Evolutionary conservation across 2,797 vertebrate genomes (phyloP).

Genomic region (Danio aesculapii): DNA sequence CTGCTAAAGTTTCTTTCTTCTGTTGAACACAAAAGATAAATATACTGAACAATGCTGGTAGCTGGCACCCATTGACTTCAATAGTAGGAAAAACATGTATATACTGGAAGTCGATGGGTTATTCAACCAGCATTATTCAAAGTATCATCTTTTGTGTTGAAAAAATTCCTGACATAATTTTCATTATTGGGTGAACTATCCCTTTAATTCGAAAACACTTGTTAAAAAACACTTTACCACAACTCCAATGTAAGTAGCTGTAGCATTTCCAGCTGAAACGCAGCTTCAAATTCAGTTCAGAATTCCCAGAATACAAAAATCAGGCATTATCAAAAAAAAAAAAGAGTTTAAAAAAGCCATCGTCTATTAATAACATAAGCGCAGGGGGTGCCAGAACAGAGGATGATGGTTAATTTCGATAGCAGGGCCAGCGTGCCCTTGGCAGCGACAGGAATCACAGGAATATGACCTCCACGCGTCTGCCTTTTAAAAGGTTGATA

Average conservation of each 20-base stretch:
- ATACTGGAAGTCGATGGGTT: no score
- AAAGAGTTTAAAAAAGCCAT: slow-evolving; percentile 6
- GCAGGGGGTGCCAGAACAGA: slow-evolving; percentile 1
- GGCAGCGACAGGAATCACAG: slow-evolving; percentile 54
- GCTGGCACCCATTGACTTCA: no score
- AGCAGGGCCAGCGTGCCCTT: slow-evolving; percentile 49
- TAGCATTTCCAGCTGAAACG: background rate
- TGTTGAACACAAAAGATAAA: no score
- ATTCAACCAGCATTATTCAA: no score
- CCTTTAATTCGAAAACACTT: no score
- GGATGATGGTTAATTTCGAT: slow-evolving; percentile 39
- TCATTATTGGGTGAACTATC: no score
- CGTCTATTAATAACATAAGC: slow-evolving; percentile 1
- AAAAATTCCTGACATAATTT: no score
- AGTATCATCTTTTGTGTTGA: no score
- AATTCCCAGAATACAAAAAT: background rate
- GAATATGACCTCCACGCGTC: slow-evolving; percentile 44
- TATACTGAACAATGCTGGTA: no score
- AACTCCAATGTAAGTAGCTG: background rate
- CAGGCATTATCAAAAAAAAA: background rate
- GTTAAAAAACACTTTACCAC: background rate
- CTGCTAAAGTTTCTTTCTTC: no score
- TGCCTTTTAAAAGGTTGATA: slow-evolving; percentile 59
- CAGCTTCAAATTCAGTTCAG: background rate
- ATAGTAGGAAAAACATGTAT: no score